These are phyloP conservation scores for Gila robusta DNA, from an alignment of 2,797 vertebrate genomes.

Conservation along the genomic window DNA sequence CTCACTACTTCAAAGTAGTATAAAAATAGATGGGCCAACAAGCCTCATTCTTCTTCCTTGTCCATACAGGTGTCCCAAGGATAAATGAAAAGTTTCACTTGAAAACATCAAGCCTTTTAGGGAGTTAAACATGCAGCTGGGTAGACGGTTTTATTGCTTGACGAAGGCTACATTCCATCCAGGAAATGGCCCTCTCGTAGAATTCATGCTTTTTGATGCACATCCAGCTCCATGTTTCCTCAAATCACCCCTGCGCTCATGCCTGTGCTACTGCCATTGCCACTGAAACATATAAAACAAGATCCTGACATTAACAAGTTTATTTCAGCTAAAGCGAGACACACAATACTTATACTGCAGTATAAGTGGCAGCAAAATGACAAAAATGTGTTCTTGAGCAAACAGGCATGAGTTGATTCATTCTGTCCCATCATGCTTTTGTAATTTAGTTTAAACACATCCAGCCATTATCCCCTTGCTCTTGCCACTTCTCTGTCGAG, in stretches of 20 bases:
- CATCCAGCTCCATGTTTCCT: slow-evolving; percentile 15
- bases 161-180: background rate
- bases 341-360: background rate
- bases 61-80: background rate
- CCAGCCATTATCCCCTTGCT: slow-evolving; percentile 26
- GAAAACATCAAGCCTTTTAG: background rate
- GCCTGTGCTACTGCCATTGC: slow-evolving; percentile 7
- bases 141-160: slow-evolving; percentile 17
- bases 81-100: background rate
- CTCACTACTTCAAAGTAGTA: background rate
- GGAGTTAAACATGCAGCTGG: slow-evolving; percentile 14
- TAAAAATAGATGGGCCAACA: background rate
- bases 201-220: slow-evolving; percentile 17
- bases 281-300: slow-evolving; percentile 27
- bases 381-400: slow-evolving; percentile 20
- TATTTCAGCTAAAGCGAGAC: slow-evolving; percentile 16
- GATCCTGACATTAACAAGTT: slow-evolving; percentile 34
- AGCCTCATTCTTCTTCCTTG: background rate
- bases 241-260: slow-evolving; percentile 9
- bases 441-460: background rate
- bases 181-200: background rate
- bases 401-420: background rate
- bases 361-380: background rate
- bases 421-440: background rate
- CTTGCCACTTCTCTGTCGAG: background rate